These are phyloP conservation scores for Enchytraeus crypticus DNA, from an alignment of 2,888 invertebrate genomes.

Conservation along the genomic window DNA sequence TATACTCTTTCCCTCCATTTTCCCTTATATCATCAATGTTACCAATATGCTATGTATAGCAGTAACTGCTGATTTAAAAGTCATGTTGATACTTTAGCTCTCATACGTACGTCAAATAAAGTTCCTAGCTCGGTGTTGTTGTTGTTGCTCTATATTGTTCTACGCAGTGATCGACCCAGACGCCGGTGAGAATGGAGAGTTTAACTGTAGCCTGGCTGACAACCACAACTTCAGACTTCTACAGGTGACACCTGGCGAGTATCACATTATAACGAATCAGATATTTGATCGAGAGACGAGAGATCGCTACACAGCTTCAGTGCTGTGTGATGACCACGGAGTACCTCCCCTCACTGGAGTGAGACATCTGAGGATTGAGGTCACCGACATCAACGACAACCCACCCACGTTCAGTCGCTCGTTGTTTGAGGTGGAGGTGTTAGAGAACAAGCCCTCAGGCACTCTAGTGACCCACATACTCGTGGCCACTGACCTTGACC, in stretches of 20 bases:
- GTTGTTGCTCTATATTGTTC: background rate
- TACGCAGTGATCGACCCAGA: background rate
- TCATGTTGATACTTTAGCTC: too few species aligned
- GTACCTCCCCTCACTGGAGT: background rate
- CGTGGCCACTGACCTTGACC: background rate
- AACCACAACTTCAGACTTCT: background rate
- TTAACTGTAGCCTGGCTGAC: background rate
- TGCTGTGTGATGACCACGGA: background rate
- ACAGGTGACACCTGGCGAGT: background rate
- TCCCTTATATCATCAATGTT: background rate
- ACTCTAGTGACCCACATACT: background rate
- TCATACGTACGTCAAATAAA: too few species aligned
- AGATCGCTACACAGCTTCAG: background rate
- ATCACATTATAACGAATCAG: background rate
- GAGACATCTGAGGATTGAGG: background rate
- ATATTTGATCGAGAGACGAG: background rate
- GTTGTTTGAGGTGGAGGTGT: background rate
- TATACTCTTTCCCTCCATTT: too few species aligned
- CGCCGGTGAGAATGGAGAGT: background rate
- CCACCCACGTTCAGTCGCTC: background rate
- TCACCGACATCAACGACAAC: background rate
- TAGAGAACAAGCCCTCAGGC: background rate
- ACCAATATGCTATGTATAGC: background rate
- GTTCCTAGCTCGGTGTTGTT: too few species aligned
- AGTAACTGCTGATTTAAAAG: too few species aligned